A percentile compares a stretch with the other conserved stretches of the same genome.
These are phyloP conservation scores for Temnothorax nylanderi DNA, from an alignment of 1,140 invertebrate species.

Conservation along the genomic window DNA sequence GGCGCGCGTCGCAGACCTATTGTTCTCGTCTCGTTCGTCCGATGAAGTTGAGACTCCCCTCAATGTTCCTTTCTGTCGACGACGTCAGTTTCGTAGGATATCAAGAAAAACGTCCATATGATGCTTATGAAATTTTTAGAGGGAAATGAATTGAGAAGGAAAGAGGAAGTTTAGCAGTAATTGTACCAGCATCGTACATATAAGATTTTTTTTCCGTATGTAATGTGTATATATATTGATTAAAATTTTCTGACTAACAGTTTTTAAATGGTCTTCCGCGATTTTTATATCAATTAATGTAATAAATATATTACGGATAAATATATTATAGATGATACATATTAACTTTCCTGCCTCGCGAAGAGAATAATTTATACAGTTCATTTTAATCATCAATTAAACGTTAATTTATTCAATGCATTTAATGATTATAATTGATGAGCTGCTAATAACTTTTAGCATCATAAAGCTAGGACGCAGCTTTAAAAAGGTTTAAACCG, in stretches of 20 bases:
- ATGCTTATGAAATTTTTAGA: constrained; percentile 1
- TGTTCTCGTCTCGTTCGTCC: background rate
- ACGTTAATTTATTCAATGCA: background rate
- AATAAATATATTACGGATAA: background rate
- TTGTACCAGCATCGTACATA: background rate
- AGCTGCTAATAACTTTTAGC: background rate
- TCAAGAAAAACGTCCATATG: background rate
- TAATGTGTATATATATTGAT: background rate
- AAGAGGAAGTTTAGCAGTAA: background rate
- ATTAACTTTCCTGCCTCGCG: background rate
- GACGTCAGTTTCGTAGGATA: background rate
- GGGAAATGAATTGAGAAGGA: background rate
- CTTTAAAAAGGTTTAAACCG: background rate
- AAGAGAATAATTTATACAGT: background rate
- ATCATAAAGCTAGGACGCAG: background rate
- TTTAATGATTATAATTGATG: background rate
- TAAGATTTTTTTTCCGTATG: too few species aligned
- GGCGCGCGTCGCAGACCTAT: background rate
- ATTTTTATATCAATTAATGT: background rate
- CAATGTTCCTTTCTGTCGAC: background rate
- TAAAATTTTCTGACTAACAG: background rate
- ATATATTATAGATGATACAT: too few species aligned
- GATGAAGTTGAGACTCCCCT: constrained; percentile 22
- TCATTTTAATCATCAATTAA: constrained; percentile 12
- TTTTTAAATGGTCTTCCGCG: background rate